Percentiles rank a stretch among this genome's conserved stretches.
Evolutionary conservation across 2,797 vertebrate genomes (phyloP).

Genomic region (Varecia variegata): DNA sequence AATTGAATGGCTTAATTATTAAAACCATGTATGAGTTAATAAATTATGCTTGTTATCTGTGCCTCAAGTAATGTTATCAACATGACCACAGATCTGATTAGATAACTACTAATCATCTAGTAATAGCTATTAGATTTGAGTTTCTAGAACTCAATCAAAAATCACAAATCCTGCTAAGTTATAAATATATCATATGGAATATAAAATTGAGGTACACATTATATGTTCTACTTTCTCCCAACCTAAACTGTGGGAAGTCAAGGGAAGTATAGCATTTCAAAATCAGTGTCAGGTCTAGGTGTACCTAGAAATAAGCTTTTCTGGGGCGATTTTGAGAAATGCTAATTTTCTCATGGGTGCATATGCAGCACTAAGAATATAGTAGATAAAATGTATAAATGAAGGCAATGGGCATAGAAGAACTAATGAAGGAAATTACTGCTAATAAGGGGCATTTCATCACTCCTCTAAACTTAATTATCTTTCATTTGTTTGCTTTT

Average conservation of each 20-base stretch:
- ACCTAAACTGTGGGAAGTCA: neutral
- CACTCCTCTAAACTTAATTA: neutral
- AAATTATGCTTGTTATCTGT: neutral
- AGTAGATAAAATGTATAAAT: neutral
- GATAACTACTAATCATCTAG: neutral
- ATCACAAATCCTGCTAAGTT: neutral
- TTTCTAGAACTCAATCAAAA: neutral
- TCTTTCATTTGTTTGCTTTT: neutral
- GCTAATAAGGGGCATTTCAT: neutral
- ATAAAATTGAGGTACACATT: neutral
- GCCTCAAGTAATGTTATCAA: neutral
- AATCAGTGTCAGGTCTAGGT: neutral
- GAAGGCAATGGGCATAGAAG: neutral
- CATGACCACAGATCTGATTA: neutral
- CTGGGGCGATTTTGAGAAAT: neutral
- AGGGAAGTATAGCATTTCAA: neutral
- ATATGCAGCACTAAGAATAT: neutral
- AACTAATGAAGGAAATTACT: neutral
- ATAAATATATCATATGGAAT: neutral
- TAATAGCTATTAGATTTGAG: neutral
- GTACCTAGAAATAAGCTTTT: neutral
- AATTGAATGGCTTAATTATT: neutral
- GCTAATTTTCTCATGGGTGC: neutral
- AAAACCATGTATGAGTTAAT: neutral
- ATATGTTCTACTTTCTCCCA: neutral